A percentile compares a stretch with the other conserved stretches of the same genome.
phyloP scores from a whole-genome alignment of 2,797 vertebrate genomes.

The Argya squamiceps region DNA sequence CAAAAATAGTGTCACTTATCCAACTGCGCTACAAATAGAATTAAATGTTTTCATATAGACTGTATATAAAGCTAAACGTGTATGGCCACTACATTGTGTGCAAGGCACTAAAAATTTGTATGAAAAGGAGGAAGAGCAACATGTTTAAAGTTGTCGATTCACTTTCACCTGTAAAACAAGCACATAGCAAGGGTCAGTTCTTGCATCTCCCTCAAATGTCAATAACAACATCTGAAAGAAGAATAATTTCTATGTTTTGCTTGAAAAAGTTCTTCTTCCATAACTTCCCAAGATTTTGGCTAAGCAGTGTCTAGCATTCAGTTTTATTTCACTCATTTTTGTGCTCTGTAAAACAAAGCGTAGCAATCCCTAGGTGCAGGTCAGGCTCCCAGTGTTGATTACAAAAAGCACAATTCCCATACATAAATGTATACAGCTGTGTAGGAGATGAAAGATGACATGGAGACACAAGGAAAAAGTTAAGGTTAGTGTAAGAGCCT shows the following conservation, averaged over 20 bases:
- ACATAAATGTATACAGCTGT: neutral
- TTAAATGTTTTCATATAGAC: neutral
- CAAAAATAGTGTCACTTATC: neutral
- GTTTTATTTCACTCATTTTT: neutral
- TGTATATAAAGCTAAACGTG: neutral
- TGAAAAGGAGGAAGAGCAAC: neutral
- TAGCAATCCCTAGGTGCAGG: neutral
- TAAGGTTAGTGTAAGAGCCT: neutral
- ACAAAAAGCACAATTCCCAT: neutral
- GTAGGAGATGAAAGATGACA: neutral
- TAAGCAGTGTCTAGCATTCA: neutral
- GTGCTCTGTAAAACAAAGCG: neutral
- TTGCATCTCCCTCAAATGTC: neutral
- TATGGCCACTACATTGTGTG: neutral
- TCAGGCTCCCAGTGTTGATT: neutral
- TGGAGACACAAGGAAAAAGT: neutral
- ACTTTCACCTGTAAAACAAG: neutral
- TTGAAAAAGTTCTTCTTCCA: neutral
- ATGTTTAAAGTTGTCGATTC: neutral
- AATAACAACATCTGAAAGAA: neutral
- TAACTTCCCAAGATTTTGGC: neutral
- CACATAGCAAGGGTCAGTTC: too few relatives aligned
- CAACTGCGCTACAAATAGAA: neutral
- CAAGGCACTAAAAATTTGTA: neutral
- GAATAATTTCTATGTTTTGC: neutral